These are phyloP conservation scores for Pseudotriccus pelzelni DNA, from an alignment of 2,797 vertebrate genomes.

Conservation along the genomic window DNA sequence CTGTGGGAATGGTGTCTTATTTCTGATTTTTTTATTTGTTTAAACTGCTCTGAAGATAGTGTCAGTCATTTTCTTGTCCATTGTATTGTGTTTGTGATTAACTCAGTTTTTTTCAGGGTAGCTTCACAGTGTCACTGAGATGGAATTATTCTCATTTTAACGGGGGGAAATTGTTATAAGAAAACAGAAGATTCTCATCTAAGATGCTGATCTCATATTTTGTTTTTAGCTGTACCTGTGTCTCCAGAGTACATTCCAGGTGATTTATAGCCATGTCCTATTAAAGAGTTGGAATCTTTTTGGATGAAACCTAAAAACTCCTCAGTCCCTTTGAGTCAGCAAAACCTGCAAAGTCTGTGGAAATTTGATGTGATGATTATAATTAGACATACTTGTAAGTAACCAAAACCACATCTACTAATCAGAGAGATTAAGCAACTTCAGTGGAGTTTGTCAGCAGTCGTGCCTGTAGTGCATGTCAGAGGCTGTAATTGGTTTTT, in stretches of 20 bases:
- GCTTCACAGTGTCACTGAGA: neutral
- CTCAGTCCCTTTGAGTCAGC: neutral
- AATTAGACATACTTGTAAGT: neutral
- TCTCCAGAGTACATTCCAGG: neutral
- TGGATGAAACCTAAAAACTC: neutral
- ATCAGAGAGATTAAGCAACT: neutral
- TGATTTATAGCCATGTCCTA: neutral
- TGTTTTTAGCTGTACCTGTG: neutral
- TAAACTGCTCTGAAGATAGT: neutral
- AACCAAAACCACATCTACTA: neutral
- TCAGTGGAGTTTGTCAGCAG: neutral
- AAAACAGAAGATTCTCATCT: neutral
- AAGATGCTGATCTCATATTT: neutral
- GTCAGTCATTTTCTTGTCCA: neutral
- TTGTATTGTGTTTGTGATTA: neutral
- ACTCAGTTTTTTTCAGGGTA: neutral
- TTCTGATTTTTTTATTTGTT: neutral
- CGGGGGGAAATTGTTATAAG: neutral
- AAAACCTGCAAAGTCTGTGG: neutral
- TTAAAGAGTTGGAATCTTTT: neutral
- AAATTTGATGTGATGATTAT: neutral
- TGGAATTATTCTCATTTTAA: neutral
- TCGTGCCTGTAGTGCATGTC: neutral
- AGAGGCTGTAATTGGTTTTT: neutral
- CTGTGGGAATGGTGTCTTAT: neutral